phyloP scores from a whole-genome alignment of 2,113 vertebrate genomes.

The Holacanthus passer region DNA sequence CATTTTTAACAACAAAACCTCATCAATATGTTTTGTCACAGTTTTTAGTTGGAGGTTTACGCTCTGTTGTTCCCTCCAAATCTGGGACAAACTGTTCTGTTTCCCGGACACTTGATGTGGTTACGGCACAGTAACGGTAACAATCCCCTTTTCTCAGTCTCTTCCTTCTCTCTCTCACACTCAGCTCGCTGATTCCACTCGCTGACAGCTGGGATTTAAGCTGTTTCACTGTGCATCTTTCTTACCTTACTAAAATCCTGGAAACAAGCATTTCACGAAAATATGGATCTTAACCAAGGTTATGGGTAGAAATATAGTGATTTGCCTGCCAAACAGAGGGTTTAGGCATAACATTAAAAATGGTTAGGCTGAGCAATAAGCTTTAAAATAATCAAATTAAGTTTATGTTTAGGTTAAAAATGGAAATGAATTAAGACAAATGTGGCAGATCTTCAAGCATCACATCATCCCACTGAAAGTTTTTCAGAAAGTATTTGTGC shows the following conservation, averaged over 20 bases:
- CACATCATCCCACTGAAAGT: neutral
- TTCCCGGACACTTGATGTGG: conserved; percentile 47
- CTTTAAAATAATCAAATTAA: neutral
- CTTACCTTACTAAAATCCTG: neutral
- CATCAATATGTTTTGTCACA: conserved; percentile 33
- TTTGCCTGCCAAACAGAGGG: neutral
- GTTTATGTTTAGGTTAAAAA: neutral
- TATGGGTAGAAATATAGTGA: neutral
- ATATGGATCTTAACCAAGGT: neutral
- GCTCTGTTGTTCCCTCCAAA: conserved; percentile 32
- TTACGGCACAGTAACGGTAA: conserved; percentile 30
- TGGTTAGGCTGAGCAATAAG: neutral
- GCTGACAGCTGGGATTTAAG: conserved; percentile 52
- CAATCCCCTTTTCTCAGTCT: conserved; percentile 15
- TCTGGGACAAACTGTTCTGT: conserved; percentile 49
- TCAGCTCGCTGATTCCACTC: conserved; percentile 1
- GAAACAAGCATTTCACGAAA: neutral
- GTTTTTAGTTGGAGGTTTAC: neutral
- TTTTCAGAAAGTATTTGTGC: neutral
- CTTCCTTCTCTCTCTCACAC: neutral
- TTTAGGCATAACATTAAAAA: neutral
- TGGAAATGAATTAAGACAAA: neutral
- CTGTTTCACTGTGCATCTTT: conserved; percentile 1
- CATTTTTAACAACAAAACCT: neutral
- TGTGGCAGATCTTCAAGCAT: neutral